Base-by-base conservation (phyloP, 2,113 vertebrate species). In the Aviceda subcristata region DNA sequence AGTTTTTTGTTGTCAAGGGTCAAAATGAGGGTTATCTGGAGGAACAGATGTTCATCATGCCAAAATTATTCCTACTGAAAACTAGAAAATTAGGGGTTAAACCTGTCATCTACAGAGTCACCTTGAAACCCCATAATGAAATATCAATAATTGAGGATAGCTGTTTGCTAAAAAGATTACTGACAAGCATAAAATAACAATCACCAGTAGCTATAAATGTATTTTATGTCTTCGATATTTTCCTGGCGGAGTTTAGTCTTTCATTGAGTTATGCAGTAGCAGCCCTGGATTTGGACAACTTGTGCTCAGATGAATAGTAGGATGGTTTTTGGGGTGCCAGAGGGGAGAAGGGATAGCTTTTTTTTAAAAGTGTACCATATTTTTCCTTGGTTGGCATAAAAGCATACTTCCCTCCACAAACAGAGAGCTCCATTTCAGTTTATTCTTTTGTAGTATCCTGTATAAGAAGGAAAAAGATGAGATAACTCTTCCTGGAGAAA, bases 151-250 rank as follows among this genome's bases (percentile, higher is more conserved):
- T 1, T 80, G 55, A 86, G 76, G 20, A 38, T 66, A 74, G 50
- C 45, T 66, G 38, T 86, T 94, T 74, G 51, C 67, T 81, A 29
- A 59, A 73, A 83, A 62, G 72, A 77, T 79, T 76, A 59, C 48
- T 57, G 72, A 80, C n/a, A 34, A 68, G 41, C 55, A 74, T 79
- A 59, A 80, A 94, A 63, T 64, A 93, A 81, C 46, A 57, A 60
- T 89, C 41, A 55, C 51, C 26, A 34, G 24, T 78, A 67, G 63
- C 34, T 84, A 51, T 91, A 66, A 91, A 77, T 71, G 11, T 59
- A 50, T 84, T 95, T 95, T 89, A 88, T 63, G 46, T 78, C 91
- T 92, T 94, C 46, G 38, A 71, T 76, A 39, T 91, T 91, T 92
- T 94, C 76, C 80, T 92, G 72, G 84, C 60, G 91, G 72, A 59